Evolutionary conservation across 1,140 invertebrate species (phyloP), one percentile per base, ranked within the genome.

Genomic region (Papilio polytes): DNA sequence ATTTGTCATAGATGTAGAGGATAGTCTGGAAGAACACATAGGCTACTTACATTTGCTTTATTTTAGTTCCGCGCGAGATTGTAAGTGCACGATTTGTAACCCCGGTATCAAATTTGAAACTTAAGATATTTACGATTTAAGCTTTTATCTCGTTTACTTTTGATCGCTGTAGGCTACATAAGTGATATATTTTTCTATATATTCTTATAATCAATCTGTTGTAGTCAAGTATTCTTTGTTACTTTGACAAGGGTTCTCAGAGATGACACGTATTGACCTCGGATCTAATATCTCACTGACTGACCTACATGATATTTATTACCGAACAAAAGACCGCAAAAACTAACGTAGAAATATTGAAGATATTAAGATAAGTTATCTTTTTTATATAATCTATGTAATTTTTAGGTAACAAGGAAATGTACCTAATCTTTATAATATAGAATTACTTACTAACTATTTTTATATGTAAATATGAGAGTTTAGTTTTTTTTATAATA

Each of bases 191-290:
- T 13, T 63, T 12, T 70, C 26, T 70, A 36, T 70, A 70, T 44
- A 44, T 20, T 73, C 10, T 46, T 9, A 44, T 48, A 48, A 76
- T 51, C 73, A 76, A 76, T 76, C 74, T 76, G 74, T 76, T 48
- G 46, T 46, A 46, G 72, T 73, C 72, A 73, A 70, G 63, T 31
- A 31, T 70, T 70, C 76, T 20, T 31, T 44, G 6, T 36, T 31
- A 78, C 20, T 77, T 56, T 78, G 76, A 78, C 26, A 53, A 78
- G 76, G 76, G 76, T 78, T 78, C 51, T 36, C 41, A 18, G 56
- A 78, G 76, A 63, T 77, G 74, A 77, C 31, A 78, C 53, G 53
- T 78, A 78, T 78, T 78, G 76, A 78, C 76, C 76, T 63, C 76
- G 18, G n/a, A 20, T 77, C 31, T 77, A 56, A 77, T 78, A 78